Evolutionary conservation across 2,113 vertebrate genomes (phyloP), one percentile per base, ranked within the genome.

Genomic region (Megaleporinus macrocephalus): DNA sequence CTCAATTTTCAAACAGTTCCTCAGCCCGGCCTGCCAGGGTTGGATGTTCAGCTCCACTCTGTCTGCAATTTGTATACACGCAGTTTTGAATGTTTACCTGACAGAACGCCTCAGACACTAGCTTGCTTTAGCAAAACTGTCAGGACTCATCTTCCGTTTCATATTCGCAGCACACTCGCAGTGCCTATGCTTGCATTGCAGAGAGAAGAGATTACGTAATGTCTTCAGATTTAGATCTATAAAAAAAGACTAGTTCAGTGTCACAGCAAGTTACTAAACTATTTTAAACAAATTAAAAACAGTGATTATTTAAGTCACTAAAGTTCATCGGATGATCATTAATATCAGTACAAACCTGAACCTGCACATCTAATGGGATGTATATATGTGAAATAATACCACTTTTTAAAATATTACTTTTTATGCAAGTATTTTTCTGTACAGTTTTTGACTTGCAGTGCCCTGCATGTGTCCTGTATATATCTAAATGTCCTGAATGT

Each of bases 1-100:
- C 22, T 10, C 83, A 85, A 81, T 88, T 81, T 83, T 86, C 82
- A 87, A 87, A 80, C 9, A 14, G 12, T 9, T 20, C 36, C 62
- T 0, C 20, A 61, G n/a, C 5, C 57, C 12, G 10, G n/a, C 12
- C n/a, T 61, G n/a, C 0, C 12, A 44, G 36, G 66, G 29, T 18
- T 24, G 74, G 30, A 51, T 62, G 49, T 33, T 49, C 11, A 47
- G 73, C 61, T 69, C 51, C 22, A 18, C 36, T 30, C 16, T 59
- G 51, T 66, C 12, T 66, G 63, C 10, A 22, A 61, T 61, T 61
- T 68, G 24, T 79, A 29, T 57, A 18, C 22, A 33, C 51, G 29
- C 12, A n/a, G 68, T 62, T 22, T 20, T 72, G 10, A 41, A 29
- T 26, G 41, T 74, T 57, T 86, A 59, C 36, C 63, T 74, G 47